phyloP scores from a whole-genome alignment of 2,888 invertebrate species.

The Adelognathus sp. region DNA sequence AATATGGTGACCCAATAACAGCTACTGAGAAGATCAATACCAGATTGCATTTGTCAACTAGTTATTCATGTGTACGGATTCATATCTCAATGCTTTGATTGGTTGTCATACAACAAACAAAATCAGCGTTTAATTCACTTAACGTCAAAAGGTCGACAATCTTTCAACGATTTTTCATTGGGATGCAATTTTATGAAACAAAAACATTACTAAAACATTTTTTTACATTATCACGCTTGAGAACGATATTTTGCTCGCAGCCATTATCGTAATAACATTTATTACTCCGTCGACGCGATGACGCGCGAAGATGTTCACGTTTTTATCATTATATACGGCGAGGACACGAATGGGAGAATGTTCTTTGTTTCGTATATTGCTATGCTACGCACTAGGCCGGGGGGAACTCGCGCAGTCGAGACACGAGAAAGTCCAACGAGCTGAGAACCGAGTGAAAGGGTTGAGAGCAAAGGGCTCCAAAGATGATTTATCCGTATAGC shows the following conservation, averaged over 20 bases:
- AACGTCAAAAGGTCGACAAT: background rate
- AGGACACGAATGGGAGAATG: conserved; percentile 63
- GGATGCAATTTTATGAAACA: background rate
- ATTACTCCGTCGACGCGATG: background rate
- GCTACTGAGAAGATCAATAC: too few species aligned
- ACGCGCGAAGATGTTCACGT: background rate
- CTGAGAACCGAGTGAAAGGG: conserved; percentile 35
- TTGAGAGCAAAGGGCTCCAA: conserved; percentile 3
- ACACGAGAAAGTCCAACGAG: conserved; percentile 52
- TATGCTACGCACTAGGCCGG: conserved; percentile 17
- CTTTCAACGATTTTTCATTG: background rate
- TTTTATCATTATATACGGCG: background rate
- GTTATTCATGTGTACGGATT: too few species aligned
- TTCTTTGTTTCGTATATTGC: conserved; percentile 72
- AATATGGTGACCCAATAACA: too few species aligned
- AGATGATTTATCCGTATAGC: background rate
- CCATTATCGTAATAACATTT: background rate
- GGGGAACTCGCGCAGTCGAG: background rate
- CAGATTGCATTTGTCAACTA: too few species aligned
- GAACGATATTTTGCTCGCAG: background rate
- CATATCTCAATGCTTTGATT: too few species aligned
- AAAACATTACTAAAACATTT: background rate
- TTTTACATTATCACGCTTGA: background rate
- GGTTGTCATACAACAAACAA: too few species aligned
- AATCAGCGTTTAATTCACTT: too few species aligned